These are phyloP conservation scores for Apodemus speciosus DNA, from an alignment of 2,113 vertebrate species.

Conservation along the genomic window DNA sequence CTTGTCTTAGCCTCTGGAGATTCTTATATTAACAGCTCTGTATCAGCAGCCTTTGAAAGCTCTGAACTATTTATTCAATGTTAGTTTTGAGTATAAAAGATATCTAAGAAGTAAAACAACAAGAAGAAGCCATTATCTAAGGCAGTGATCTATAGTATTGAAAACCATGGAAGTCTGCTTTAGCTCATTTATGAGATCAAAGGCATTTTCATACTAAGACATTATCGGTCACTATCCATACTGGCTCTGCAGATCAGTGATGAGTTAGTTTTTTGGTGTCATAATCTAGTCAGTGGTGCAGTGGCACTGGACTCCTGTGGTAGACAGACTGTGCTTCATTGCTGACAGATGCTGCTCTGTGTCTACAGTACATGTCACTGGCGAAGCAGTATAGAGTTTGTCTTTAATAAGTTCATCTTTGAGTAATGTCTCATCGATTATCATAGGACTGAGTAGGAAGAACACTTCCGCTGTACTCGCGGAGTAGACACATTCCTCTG, in stretches of 20 bases:
- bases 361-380: background rate
- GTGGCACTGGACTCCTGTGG: background rate
- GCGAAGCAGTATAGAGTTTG: background rate
- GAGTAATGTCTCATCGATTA: background rate
- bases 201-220: background rate
- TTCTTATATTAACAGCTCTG: background rate
- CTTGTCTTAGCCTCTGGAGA: background rate
- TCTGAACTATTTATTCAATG: background rate
- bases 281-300: background rate
- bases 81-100: conserved; percentile 6
- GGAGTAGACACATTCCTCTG: background rate
- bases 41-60: background rate
- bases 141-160: background rate
- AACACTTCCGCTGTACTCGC: background rate
- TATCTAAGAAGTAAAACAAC: background rate
- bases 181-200: background rate
- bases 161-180: background rate
- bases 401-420: background rate
- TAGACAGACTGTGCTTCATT: background rate
- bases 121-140: background rate
- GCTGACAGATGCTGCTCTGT: background rate
- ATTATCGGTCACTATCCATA: background rate
- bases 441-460: background rate
- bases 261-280: background rate
- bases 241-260: background rate